Evolutionary conservation across 2,888 invertebrate species (phyloP).

Genomic region (Idaea aversata): DNA sequence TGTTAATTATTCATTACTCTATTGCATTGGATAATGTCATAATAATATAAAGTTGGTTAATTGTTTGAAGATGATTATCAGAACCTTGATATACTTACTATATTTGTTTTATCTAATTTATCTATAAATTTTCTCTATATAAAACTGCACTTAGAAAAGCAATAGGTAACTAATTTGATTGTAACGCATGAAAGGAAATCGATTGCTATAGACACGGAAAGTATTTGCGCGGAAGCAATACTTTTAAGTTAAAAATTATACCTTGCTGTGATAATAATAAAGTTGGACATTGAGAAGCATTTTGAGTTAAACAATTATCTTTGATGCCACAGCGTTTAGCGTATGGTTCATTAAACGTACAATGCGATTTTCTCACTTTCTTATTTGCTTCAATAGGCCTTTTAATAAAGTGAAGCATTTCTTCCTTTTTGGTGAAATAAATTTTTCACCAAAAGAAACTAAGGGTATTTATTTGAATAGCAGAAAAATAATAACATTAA

Average conservation of each 20-base stretch:
- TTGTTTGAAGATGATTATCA: too few species aligned
- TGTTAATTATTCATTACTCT: too few species aligned
- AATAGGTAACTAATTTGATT: conserved; percentile 46
- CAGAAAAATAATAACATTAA: too few species aligned
- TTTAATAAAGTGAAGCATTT: neutral
- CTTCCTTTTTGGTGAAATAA: neutral
- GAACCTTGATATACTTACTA: too few species aligned
- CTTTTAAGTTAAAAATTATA: neutral
- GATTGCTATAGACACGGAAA: conserved; percentile 52
- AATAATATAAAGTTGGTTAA: too few species aligned
- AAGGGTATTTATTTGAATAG: too few species aligned
- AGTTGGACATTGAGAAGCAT: neutral
- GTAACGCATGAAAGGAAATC: conserved; percentile 52
- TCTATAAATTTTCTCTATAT: neutral
- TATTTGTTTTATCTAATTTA: too few species aligned
- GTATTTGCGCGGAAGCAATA: conserved; percentile 40
- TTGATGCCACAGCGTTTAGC: neutral
- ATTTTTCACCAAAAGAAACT: too few species aligned
- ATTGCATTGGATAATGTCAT: too few species aligned
- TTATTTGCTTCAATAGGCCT: neutral
- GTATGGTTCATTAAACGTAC: neutral
- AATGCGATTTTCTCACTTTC: neutral
- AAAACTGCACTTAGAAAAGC: conserved; percentile 26
- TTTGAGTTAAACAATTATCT: neutral
- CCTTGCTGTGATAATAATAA: neutral